phyloP scores from a whole-genome alignment of 2,888 invertebrate genomes.

The Acholoe squamosa region DNA sequence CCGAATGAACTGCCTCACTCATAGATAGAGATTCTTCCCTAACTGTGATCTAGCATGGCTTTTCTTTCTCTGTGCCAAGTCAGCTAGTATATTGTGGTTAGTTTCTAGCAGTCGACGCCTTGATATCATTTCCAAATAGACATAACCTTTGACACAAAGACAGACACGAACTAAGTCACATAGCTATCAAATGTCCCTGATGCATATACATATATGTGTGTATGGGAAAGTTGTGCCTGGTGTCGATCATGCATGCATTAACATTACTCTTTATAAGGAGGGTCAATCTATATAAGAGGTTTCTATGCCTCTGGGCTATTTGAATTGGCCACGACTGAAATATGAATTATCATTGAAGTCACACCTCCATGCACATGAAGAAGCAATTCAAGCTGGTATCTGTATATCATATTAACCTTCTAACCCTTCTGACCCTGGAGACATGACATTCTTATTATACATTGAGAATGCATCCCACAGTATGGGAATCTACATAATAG shows the following conservation, averaged over 20 bases:
- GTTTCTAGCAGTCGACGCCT: not conserved
- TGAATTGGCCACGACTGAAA: too few relatives aligned
- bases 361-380: not conserved
- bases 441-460: too few relatives aligned
- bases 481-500: too few relatives aligned
- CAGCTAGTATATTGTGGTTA: not conserved
- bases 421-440: too few relatives aligned
- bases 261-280: not conserved
- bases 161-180: not conserved
- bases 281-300: not conserved
- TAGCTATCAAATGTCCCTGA: not conserved
- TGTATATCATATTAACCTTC: too few relatives aligned
- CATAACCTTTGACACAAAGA: conserved; percentile 9
- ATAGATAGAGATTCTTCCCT: too few relatives aligned
- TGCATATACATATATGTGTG: not conserved
- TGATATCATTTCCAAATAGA: conserved; percentile 7
- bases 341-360: too few relatives aligned
- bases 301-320: too few relatives aligned
- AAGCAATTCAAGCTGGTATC: not conserved
- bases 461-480: too few relatives aligned
- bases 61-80: not conserved
- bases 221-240: not conserved
- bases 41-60: too few relatives aligned
- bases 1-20: not conserved
- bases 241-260: not conserved